Conservation (phyloP, 2,113 vertebrate genomes). For the Plestiodon gilberti region DNA sequence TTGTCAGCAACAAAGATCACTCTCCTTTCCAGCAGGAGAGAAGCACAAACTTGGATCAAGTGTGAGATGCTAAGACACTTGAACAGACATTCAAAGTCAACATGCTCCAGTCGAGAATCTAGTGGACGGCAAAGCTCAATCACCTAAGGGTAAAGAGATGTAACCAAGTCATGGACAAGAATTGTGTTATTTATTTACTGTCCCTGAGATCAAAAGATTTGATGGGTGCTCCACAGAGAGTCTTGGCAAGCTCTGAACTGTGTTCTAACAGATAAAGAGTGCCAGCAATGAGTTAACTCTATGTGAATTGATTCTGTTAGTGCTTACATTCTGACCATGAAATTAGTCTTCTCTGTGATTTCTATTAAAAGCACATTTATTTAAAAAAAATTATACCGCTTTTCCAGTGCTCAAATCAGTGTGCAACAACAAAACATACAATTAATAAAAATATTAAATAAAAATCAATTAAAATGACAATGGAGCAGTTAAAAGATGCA, state of each 20-base stretch:
- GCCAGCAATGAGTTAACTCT: not conserved
- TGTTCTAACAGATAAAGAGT: not conserved
- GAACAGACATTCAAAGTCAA: conserved; percentile 94
- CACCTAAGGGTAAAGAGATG: conserved; percentile 74
- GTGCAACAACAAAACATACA: too few species aligned
- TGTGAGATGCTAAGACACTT: conserved; percentile 87
- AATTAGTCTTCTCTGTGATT: not conserved
- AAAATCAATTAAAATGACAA: too few species aligned
- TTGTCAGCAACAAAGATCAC: conserved; percentile 96
- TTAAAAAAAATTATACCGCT: too few species aligned
- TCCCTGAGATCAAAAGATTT: not conserved
- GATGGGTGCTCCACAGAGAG: not conserved
- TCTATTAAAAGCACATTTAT: too few species aligned
- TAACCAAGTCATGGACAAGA: not conserved
- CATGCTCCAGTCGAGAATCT: conserved; percentile 93
- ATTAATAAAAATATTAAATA: too few species aligned
- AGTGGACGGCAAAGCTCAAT: conserved; percentile 91
- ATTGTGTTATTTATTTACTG: not conserved
- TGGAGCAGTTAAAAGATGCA: too few species aligned
- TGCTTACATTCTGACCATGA: not conserved
- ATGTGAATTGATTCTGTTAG: not conserved
- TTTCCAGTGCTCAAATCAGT: too few species aligned
- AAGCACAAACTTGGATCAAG: conserved; percentile 89
- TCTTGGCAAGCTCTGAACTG: rapidly evolving
- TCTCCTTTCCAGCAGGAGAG: conserved; percentile 93